Percentiles rank a stretch among this genome's conserved stretches.
Conservation (phyloP, 2,888 invertebrate genomes). For the Zaprionus bogoriensis region DNA sequence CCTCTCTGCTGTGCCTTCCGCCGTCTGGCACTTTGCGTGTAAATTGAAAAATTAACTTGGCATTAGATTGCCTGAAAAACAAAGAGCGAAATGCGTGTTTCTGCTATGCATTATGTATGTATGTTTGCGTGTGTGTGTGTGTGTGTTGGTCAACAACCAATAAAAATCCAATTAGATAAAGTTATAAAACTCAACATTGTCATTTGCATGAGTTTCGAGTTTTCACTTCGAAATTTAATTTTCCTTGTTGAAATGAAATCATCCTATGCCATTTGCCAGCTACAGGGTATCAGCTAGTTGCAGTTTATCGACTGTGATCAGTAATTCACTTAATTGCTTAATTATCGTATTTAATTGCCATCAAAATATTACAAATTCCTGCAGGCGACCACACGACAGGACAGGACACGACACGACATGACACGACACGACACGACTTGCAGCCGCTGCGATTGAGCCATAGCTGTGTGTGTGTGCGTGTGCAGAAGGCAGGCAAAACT, state of each 20-base stretch:
- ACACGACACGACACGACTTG: background rate
- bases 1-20: background rate
- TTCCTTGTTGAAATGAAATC: background rate
- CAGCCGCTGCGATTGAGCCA: background rate
- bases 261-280: background rate
- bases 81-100: conserved; percentile 1
- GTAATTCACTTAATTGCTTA: background rate
- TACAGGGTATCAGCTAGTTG: background rate
- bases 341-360: background rate
- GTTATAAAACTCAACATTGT: conserved; percentile 18
- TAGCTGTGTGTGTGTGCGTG: too few relatives aligned
- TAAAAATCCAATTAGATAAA: conserved; percentile 11
- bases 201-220: conserved; percentile 8
- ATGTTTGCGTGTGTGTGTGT: background rate
- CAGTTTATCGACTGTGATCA: background rate
- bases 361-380: background rate
- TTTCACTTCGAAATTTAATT: too few relatives aligned
- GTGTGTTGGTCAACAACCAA: conserved; percentile 1
- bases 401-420: too few relatives aligned
- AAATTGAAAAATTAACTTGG: conserved; percentile 51
- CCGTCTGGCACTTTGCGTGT: conserved; percentile 30
- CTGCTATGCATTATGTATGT: background rate
- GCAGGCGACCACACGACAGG: background rate
- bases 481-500: too few relatives aligned
- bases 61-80: conserved; percentile 25